Evolutionary conservation across 2,888 invertebrate genomes (phyloP).

Genomic region (Gandaritis pyraliata): DNA sequence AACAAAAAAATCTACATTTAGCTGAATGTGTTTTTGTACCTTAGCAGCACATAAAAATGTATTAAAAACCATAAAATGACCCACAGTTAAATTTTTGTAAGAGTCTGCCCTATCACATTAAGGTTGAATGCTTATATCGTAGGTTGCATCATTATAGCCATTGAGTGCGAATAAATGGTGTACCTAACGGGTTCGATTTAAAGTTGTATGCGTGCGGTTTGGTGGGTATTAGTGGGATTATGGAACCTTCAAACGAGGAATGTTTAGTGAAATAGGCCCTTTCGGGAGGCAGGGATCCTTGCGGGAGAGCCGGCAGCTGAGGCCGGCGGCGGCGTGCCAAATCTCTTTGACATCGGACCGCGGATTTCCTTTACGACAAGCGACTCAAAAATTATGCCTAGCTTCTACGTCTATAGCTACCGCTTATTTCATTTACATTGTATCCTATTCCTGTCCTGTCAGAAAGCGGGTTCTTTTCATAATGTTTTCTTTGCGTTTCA

Average conservation of each 20-base stretch:
- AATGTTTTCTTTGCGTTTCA: slow-evolving; percentile 13
- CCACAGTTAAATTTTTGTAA: not conserved
- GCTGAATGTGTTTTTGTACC: not conserved
- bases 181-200: slow-evolving; percentile 50
- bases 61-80: not conserved
- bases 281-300: slow-evolving; percentile 48
- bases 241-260: slow-evolving; percentile 53
- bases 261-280: slow-evolving; percentile 57
- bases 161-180: slow-evolving; percentile 45
- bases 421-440: slow-evolving; percentile 24
- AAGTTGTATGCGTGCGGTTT: slow-evolving; percentile 60
- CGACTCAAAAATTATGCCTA: slow-evolving; percentile 34
- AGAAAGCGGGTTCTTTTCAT: slow-evolving; percentile 3
- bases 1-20: not conserved
- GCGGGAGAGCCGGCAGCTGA: slow-evolving; percentile 56
- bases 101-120: slow-evolving; percentile 12
- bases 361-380: slow-evolving; percentile 37
- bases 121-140: slow-evolving; percentile 12
- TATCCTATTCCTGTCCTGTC: slow-evolving; percentile 1
- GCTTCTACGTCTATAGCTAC: slow-evolving; percentile 11
- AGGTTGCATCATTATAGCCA: slow-evolving; percentile 33
- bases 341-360: slow-evolving; percentile 51
- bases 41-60: not conserved
- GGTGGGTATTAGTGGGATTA: slow-evolving; percentile 61
- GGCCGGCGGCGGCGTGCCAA: slow-evolving; percentile 43